A percentile compares a stretch with the other conserved stretches of the same genome.
Conservation (phyloP, 2,888 invertebrate genomes). For the Philereme vetulata region DNA sequence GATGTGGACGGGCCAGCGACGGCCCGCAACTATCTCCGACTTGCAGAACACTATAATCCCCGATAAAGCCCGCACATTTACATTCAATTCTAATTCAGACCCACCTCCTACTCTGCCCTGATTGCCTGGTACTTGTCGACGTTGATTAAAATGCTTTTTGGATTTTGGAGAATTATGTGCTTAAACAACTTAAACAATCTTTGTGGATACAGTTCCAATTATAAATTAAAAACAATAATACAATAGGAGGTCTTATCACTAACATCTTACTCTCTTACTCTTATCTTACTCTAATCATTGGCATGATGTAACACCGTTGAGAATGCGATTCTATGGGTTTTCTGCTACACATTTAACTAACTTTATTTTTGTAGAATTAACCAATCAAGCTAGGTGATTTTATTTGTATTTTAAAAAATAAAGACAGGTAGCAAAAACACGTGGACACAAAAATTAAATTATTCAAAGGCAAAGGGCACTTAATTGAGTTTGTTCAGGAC, state of each 20-base stretch:
- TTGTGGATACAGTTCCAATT: no score
- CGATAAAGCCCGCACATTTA: conserved; percentile 85
- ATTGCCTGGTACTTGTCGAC: conserved; percentile 77
- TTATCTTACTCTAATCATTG: no score
- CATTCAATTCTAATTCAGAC: conserved; percentile 83
- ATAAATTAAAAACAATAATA: no score
- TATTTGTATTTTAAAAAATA: conserved; percentile 14
- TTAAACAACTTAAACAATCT: not conserved
- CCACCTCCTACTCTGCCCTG: conserved; percentile 73
- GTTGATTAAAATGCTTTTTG: conserved; percentile 75
- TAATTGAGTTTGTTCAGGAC: conserved; percentile 84
- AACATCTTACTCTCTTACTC: no score
- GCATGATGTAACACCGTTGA: no score
- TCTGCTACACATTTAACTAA: no score
- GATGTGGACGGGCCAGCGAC: conserved; percentile 61
- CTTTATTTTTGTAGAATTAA: no score
- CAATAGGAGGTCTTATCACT: no score
- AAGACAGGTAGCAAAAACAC: conserved; percentile 16
- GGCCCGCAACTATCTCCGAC: conserved; percentile 77
- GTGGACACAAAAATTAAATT: conserved; percentile 62
- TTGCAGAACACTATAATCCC: conserved; percentile 84
- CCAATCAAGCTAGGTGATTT: no score
- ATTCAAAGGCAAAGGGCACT: conserved; percentile 74
- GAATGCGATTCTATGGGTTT: no score
- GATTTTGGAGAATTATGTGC: conserved; percentile 38